phyloP scores from a whole-genome alignment of 2,113 vertebrate genomes.

The Campylomormyrus tamandua region DNA sequence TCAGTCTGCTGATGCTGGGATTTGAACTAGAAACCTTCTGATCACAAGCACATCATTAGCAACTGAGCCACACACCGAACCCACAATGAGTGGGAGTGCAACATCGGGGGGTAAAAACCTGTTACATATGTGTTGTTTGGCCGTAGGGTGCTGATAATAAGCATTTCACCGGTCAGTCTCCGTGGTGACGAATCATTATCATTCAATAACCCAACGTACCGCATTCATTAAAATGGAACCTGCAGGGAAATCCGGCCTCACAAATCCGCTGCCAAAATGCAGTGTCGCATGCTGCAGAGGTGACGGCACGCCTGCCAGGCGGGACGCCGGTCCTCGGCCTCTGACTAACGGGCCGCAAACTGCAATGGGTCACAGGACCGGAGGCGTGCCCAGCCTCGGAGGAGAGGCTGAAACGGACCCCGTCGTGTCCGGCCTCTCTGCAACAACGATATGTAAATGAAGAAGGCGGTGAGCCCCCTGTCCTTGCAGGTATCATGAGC shows the following conservation, averaged over 20 bases:
- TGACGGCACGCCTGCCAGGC: background rate
- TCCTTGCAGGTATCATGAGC: background rate
- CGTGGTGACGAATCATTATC: background rate
- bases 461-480: background rate
- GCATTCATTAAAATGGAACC: background rate
- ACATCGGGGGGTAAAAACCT: background rate
- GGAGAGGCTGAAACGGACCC: background rate
- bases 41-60: background rate
- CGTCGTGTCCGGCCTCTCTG: background rate
- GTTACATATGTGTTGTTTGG: background rate
- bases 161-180: background rate
- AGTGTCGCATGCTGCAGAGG: background rate
- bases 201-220: background rate
- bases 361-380: background rate
- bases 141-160: background rate
- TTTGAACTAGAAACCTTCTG: background rate
- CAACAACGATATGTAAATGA: background rate
- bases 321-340: background rate
- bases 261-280: background rate
- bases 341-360: background rate
- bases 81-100: background rate
- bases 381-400: background rate
- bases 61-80: background rate
- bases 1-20: background rate
- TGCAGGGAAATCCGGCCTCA: background rate